A percentile compares a stretch with the other conserved stretches of the same genome.
Conservation (phyloP, 2,797 vertebrate species). For the Odontamblyopus lacepedii region DNA sequence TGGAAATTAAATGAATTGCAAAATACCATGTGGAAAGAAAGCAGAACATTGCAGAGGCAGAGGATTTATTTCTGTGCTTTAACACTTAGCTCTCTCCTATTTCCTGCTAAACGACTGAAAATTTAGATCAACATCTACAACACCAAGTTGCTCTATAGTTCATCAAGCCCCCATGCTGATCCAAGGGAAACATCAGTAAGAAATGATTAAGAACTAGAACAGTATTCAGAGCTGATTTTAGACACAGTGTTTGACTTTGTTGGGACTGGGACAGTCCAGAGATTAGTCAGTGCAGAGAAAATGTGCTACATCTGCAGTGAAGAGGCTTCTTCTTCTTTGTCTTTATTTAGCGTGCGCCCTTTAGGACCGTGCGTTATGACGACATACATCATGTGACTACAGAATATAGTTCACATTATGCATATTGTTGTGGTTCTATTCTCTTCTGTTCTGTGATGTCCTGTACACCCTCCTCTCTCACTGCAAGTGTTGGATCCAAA, state of each 20-base stretch:
- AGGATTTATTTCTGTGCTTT: conserved; percentile 69
- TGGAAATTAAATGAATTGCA: too few species aligned
- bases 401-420: conserved; percentile 9
- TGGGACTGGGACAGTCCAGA: conserved; percentile 44
- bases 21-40: neutral
- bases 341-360: conserved; percentile 4
- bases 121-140: conserved; percentile 50
- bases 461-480: neutral
- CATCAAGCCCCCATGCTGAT: conserved; percentile 64
- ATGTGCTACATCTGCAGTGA: conserved; percentile 2
- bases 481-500: too few species aligned
- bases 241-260: conserved; percentile 62
- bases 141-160: conserved; percentile 56
- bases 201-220: conserved; percentile 64
- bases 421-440: neutral
- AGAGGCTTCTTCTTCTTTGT: neutral
- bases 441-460: neutral
- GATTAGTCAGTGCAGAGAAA: conserved; percentile 30
- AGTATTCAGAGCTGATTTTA: conserved; percentile 44
- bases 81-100: conserved; percentile 47
- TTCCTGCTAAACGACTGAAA: conserved; percentile 47
- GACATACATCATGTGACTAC: conserved; percentile 5
- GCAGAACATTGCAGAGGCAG: neutral
- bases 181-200: conserved; percentile 49
- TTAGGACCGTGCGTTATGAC: conserved; percentile 9